Evolutionary conservation across 1,140 invertebrate genomes (phyloP), one percentile per base, ranked within the genome.

Genomic region (Drosophila arawakana): DNA sequence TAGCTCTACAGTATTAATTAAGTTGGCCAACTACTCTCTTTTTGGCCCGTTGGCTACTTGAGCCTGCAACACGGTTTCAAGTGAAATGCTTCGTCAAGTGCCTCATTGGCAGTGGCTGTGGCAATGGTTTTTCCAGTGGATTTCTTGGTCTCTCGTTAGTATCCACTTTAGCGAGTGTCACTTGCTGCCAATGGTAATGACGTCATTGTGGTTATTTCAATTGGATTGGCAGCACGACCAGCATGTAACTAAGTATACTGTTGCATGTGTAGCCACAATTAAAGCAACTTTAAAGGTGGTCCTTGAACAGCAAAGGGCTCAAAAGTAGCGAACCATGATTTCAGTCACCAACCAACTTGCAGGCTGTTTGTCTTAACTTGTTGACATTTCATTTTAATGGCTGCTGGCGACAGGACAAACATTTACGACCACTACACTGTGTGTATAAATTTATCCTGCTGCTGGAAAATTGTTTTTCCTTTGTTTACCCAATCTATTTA

Each of bases 151-250:
- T 62, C 63, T 79, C 71, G 71, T 62, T 68, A 50, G 55, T 68
- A 50, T 65, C 60, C 68, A 73, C 62, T 67, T 55, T 37, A 50
- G 49, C 30, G 69, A 82, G 76, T 82, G 83, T 67, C 80, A 86
- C 80, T 86, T 88, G 77, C 70, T 75, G 62, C 65, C 68, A 73
- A 60, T 58, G 83, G 73, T 74, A 86, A 88, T 86, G 83, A 83
- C 83, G 83, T 88, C 84, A 86, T 77, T 83, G 83, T 61, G 80
- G 84, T 25, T 67, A 66, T 57, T 61, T 5, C 25, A 50, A 46
- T 73, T 52, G 71, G 50, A 54, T 55, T 59, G 46, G 44, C 59
- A 41, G 57, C 65, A 21, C 35, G 41, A 69, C 62, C 10, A 50
- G 34, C 37, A 50, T 35, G 25, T 18, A 41, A 44, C 43, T 37